phyloP scores from a whole-genome alignment of 2,888 invertebrate species.

The Myopa testacea region DNA sequence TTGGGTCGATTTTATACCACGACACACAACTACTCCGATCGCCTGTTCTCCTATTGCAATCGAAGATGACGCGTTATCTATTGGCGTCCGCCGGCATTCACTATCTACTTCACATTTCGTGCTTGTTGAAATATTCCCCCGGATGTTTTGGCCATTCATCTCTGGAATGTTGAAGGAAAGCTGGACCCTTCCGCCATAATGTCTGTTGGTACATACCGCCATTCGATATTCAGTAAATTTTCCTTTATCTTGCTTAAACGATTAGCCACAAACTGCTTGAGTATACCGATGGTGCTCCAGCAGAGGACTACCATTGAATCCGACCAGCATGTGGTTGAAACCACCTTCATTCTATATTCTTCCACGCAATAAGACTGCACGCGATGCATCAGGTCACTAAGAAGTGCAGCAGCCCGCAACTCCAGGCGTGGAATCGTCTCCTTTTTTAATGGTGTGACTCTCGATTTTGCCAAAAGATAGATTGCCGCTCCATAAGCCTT shows the following conservation, averaged over 20 bases:
- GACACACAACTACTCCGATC: constrained; percentile 2
- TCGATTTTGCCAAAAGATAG: too few species aligned
- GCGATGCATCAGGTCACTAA: too few species aligned
- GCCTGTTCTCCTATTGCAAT: neutral
- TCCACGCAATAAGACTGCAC: too few species aligned
- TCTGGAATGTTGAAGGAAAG: constrained; percentile 7
- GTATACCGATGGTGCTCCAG: too few species aligned
- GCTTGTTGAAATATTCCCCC: neutral
- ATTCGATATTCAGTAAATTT: neutral
- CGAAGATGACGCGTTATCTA: neutral
- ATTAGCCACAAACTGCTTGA: too few species aligned
- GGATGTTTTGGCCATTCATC: neutral
- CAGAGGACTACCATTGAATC: too few species aligned
- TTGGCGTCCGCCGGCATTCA: constrained; percentile 1
- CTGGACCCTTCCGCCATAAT: constrained; percentile 17
- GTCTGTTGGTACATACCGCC: constrained; percentile 22
- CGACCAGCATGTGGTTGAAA: too few species aligned
- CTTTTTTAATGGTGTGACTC: too few species aligned
- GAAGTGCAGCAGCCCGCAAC: too few species aligned
- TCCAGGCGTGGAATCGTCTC: too few species aligned
- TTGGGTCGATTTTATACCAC: constrained; percentile 20
- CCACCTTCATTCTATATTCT: too few species aligned
- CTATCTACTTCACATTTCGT: neutral
- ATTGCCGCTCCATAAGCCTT: constrained; percentile 42
- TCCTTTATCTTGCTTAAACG: neutral